phyloP scores from a whole-genome alignment of 2,888 invertebrate genomes.

The Thera britannica region DNA sequence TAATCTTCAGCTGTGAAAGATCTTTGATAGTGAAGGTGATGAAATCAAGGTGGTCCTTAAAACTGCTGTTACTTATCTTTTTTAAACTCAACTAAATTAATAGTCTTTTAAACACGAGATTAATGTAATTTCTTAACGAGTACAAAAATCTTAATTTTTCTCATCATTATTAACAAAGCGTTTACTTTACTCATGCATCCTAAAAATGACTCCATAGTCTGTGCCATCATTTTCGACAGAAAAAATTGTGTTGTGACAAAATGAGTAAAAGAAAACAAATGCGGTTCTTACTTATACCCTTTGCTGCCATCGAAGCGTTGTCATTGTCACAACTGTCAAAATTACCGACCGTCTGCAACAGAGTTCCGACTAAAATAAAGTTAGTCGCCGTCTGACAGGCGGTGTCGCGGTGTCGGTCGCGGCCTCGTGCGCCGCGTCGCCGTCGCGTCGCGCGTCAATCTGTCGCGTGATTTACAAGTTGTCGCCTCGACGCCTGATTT shows the following conservation, averaged over 20 bases:
- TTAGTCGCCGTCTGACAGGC: conserved; percentile 53
- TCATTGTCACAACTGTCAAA: conserved; percentile 14
- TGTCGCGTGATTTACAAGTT: conserved; percentile 63
- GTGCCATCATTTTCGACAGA: no score
- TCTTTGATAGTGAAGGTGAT: conserved; percentile 29
- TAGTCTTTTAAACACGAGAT: no score
- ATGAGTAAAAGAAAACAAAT: not conserved
- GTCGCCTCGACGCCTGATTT: conserved; percentile 33
- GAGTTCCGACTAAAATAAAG: conserved; percentile 51
- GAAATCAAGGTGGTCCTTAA: conserved; percentile 18
- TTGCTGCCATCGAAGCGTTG: not conserved
- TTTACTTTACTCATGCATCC: not conserved
- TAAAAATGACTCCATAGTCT: no score
- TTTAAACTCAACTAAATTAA: not conserved
- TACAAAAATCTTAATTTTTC: no score
- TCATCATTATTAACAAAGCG: no score
- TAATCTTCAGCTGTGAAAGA: conserved; percentile 28
- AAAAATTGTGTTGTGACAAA: no score
- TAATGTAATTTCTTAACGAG: no score
- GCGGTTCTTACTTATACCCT: conserved; percentile 7
- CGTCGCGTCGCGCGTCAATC: conserved; percentile 60
- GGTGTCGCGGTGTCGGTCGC: conserved; percentile 46
- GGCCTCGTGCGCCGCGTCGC: conserved; percentile 9
- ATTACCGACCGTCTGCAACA: conserved; percentile 34
- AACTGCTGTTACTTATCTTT: not conserved